Evolutionary conservation across 1,140 invertebrate species (phyloP).

Genomic region (Monomorium pharaonis): DNA sequence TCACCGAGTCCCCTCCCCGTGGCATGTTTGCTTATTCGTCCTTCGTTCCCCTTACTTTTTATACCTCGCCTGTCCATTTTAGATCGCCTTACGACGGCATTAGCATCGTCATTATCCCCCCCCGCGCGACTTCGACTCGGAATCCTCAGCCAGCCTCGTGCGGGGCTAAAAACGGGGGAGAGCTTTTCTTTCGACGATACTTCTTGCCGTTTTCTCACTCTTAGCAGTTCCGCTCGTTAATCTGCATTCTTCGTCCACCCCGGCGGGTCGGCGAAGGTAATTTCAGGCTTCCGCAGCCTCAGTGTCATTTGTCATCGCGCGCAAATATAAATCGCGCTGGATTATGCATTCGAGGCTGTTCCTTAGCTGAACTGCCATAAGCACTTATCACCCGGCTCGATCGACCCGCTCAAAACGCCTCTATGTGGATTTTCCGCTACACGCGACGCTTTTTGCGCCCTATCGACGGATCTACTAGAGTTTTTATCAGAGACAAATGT

Average conservation of each 20-base stretch:
- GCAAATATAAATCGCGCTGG: slow-evolving; percentile 36
- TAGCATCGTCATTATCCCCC: slow-evolving; percentile 29
- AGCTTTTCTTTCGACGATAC: slow-evolving; percentile 33
- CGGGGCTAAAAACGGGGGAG: not conserved
- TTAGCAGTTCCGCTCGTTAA: slow-evolving; percentile 50
- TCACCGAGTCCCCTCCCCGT: not conserved
- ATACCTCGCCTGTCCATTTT: not conserved
- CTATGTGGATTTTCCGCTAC: slow-evolving; percentile 35
- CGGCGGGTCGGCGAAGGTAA: slow-evolving; percentile 48
- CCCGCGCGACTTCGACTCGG: not conserved
- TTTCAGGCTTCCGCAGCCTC: slow-evolving; percentile 32
- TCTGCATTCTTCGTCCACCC: slow-evolving; percentile 45
- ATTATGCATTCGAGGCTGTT: slow-evolving; percentile 36
- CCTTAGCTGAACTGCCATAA: slow-evolving; percentile 40
- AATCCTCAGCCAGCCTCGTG: slow-evolving; percentile 10
- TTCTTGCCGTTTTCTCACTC: slow-evolving; percentile 36
- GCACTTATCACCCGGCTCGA: slow-evolving; percentile 32
- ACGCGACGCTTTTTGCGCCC: slow-evolving; percentile 22
- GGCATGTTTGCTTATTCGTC: not conserved
- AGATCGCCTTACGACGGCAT: slow-evolving; percentile 25
- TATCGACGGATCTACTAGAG: slow-evolving; percentile 21
- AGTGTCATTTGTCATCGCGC: slow-evolving; percentile 56
- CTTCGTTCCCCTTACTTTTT: not conserved
- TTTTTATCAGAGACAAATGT: slow-evolving; percentile 33
- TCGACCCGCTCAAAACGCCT: slow-evolving; percentile 22